Conservation (phyloP, 2,113 vertebrate species). For the Psilopogon haemacephalus region DNA sequence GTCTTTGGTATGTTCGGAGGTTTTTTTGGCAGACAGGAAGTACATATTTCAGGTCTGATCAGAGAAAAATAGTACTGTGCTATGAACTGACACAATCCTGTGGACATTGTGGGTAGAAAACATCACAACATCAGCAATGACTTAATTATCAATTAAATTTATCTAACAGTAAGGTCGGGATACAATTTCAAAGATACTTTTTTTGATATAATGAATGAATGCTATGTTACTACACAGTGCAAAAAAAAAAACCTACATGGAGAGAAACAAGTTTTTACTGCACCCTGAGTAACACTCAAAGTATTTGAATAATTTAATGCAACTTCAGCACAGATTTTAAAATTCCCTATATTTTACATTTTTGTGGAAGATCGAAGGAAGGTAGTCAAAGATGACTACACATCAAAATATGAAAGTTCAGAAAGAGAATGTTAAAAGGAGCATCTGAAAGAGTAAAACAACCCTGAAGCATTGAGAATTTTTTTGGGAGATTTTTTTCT, state of each 20-base stretch:
- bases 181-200: neutral
- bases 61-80: neutral
- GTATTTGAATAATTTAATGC: neutral
- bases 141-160: neutral
- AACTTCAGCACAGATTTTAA: neutral
- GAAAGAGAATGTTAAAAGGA: neutral
- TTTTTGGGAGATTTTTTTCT: neutral
- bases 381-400: neutral
- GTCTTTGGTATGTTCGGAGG: too few species aligned
- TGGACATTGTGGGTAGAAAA: neutral
- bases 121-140: neutral
- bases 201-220: neutral
- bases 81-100: neutral
- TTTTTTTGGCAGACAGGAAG: neutral
- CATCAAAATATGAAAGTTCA: neutral
- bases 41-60: neutral
- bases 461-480: neutral
- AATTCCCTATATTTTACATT: neutral
- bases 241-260: neutral
- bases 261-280: neutral
- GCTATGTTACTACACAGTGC: neutral
- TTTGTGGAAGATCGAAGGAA: neutral
- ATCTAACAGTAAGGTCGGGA: neutral
- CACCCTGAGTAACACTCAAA: neutral
- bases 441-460: neutral